A percentile compares a stretch with the other conserved stretches of the same genome.
phyloP scores from a whole-genome alignment of 2,113 vertebrate species.

The Cheilinus undulatus region DNA sequence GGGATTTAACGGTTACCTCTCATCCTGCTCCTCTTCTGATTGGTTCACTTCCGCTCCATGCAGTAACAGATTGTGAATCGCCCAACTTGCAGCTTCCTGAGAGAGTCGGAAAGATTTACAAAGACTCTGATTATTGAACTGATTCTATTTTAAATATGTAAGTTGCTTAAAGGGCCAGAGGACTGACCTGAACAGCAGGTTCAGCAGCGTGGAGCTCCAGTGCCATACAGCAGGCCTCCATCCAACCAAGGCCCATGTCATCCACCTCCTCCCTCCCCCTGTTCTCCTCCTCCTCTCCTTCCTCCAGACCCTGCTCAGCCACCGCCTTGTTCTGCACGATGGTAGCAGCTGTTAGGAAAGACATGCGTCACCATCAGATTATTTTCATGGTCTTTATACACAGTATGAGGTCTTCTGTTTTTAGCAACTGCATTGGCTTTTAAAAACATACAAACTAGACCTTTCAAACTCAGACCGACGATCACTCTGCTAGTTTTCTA shows the following conservation, averaged over 20 bases:
- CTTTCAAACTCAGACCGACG: too few species aligned
- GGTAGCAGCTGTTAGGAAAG: constrained; percentile 86
- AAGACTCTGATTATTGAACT: not conserved
- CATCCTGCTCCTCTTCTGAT: constrained; percentile 88
- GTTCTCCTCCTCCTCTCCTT: constrained; percentile 86
- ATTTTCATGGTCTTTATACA: not conserved
- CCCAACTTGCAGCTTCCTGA: constrained; percentile 94
- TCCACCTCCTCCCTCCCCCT: constrained; percentile 79
- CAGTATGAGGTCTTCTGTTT: too few species aligned
- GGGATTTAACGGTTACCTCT: constrained; percentile 78
- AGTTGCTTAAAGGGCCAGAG: rapidly evolving
- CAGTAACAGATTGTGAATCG: constrained; percentile 90
- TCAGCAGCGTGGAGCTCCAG: constrained; percentile 88
- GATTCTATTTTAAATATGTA: not conserved
- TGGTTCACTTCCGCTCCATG: constrained; percentile 84
- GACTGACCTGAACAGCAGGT: constrained; percentile 87
- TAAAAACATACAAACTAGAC: too few species aligned
- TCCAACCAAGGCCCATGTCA: constrained; percentile 88
- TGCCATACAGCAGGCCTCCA: constrained; percentile 89
- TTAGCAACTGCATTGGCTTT: too few species aligned
- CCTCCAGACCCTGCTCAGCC: constrained; percentile 61
- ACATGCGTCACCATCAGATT: not conserved
- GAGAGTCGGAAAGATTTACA: not conserved
- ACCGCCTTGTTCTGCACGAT: constrained; percentile 89
- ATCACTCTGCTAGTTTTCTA: too few species aligned